These are phyloP conservation scores for Schizothorax lantsangensis DNA, from an alignment of 2,797 vertebrate genomes.

Conservation along the genomic window DNA sequence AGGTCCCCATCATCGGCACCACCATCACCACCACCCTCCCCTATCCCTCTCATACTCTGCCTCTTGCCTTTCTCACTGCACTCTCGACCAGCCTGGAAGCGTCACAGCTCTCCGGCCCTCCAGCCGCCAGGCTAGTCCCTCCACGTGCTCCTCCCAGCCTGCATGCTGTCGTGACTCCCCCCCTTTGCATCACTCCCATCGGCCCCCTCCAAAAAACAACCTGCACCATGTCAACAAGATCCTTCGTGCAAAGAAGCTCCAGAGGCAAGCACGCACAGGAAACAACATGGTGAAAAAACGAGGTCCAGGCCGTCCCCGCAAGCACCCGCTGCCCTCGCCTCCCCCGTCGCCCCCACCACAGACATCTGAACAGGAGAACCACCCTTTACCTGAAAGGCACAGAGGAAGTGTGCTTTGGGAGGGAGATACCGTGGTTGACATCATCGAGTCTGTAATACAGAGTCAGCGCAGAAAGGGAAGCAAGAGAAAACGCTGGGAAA, in stretches of 20 bases:
- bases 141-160: slow-evolving; percentile 68
- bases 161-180: slow-evolving; percentile 73
- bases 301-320: slow-evolving; percentile 91
- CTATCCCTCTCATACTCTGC: slow-evolving; percentile 76
- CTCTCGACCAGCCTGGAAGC: slow-evolving; percentile 72
- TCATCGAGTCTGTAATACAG: slow-evolving; percentile 95
- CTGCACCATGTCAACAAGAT: slow-evolving; percentile 98
- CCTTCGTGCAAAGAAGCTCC: slow-evolving; percentile 96
- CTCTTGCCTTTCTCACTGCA: slow-evolving; percentile 64
- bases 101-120: slow-evolving; percentile 64
- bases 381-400: slow-evolving; percentile 65
- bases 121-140: slow-evolving; percentile 68
- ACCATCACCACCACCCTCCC: slow-evolving; percentile 70
- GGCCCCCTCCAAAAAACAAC: slow-evolving; percentile 92
- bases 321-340: slow-evolving; percentile 81
- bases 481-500: slow-evolving; percentile 82
- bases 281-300: slow-evolving; percentile 96
- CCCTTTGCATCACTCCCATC: slow-evolving; percentile 70
- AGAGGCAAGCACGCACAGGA: slow-evolving; percentile 94
- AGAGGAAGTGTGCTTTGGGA: slow-evolving; percentile 69
- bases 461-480: slow-evolving; percentile 85
- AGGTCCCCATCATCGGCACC: slow-evolving; percentile 72
- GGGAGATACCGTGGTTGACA: slow-evolving; percentile 83
- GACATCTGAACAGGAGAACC: slow-evolving; percentile 60
- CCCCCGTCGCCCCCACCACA: slow-evolving; percentile 71